Conservation (phyloP, 2,797 vertebrate species). For the Myotis findleyi region DNA sequence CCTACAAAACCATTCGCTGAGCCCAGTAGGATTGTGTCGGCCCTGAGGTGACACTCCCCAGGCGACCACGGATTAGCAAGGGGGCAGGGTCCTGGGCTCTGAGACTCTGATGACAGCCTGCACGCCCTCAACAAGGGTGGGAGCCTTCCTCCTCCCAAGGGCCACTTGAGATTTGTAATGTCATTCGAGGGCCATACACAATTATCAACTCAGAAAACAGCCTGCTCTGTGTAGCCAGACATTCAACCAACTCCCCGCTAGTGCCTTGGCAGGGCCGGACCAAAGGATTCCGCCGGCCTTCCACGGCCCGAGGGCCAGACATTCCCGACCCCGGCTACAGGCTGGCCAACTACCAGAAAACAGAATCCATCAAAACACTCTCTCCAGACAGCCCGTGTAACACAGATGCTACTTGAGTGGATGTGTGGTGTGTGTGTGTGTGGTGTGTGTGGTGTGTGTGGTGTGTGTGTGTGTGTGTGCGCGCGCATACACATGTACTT, state of each 20-base stretch:
- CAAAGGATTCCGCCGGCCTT: too few relatives aligned
- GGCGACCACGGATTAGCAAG: neutral
- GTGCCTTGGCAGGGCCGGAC: too few relatives aligned
- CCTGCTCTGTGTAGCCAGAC: too few relatives aligned
- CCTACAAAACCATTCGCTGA: neutral
- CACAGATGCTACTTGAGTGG: neutral
- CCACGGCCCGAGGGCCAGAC: too few relatives aligned
- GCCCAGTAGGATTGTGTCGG: neutral
- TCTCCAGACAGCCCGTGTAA: neutral
- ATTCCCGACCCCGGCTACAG: neutral
- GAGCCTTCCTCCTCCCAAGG: too few relatives aligned
- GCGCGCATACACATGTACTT: neutral
- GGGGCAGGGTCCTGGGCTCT: neutral
- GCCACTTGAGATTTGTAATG: too few relatives aligned
- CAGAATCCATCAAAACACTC: neutral
- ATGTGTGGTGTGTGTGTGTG: neutral
- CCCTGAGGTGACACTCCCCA: neutral
- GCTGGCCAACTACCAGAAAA: conserved; percentile 9
- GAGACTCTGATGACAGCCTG: neutral
- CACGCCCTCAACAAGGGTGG: fast-evolving
- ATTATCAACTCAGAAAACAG: too few relatives aligned
- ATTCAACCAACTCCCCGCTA: too few relatives aligned
- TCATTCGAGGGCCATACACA: too few relatives aligned
- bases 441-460: too few relatives aligned
- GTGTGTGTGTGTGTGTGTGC: neutral